Base-by-base conservation (phyloP, 1,140 invertebrate genomes). In the Goniozus legneri region DNA sequence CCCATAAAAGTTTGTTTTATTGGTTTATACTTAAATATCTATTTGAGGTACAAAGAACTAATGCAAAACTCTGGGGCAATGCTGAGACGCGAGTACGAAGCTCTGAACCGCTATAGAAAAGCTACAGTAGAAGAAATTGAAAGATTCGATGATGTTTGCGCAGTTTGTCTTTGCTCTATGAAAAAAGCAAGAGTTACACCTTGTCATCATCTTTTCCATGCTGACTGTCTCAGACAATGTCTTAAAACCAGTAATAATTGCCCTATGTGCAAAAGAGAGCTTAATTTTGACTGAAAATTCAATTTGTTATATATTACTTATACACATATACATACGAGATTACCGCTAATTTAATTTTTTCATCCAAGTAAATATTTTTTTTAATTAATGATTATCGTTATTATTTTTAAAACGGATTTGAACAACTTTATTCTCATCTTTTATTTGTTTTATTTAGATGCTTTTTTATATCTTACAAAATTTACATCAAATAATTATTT, bases 161-260 rank as follows among this genome's bases (percentile, higher is more conserved):
- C 86, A 1, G 84, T 89, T 12, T 89, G 87, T 58, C 72, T 89
- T 8, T 82, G 80, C 47, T 59, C 69, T 1, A 87, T 88, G 85
- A 77, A 72, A 35, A 79, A 77, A 12, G 86, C 86, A 0, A 73
- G 86, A 12, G 78, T 87, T 1, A 89, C 87, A 1, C 86, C 86
- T 1, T 89, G 87, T 60, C 83, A 84, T 34, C 87, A 89, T 61
- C 78, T 86, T 56, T 89, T 89, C 67, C 87, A 89, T 59, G 84
- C 84, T 0, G 84, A 84, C 59, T 89, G 87, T 62, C 70, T 89
- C 14, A 68, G 86, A 50, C 77, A 80, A 45, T 88, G 86, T 62
- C 68, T 89, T 1, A 84, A 84, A 52, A 76, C 78, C n/a, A 83
- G 80, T 16, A 76, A 85, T 44, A 78, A 79, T 41, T 89, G 87